Base-by-base conservation (phyloP, 2,888 invertebrate genomes). In the Callosobruchus maculatus region DNA sequence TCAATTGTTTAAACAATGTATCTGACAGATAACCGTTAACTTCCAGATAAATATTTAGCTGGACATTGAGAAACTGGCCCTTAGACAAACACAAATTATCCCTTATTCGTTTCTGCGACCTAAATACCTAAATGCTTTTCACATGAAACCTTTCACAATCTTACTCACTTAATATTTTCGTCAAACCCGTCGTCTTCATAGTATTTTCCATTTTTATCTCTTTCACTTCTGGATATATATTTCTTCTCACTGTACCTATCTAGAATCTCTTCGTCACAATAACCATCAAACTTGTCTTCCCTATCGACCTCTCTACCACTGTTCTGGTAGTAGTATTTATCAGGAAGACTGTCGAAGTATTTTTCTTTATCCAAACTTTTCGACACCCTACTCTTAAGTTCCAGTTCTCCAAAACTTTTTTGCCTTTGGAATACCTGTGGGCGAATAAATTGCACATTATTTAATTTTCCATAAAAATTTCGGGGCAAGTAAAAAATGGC, bases 161-260 rank as follows among this genome's bases (percentile, higher is more conserved):
- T 2, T 49, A 13, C 49, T 20, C 67, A 70, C 22, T 67, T 31
- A 21, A 72, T 67, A 21, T 22, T 71, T 77, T 86, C 85, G 72
- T 84, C 84, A 72, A 85, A 85, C 21, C 85, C 85, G 74, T 85
- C 85, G 72, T 85, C 84, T n/a, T 84, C 85, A 70, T 82, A 83
- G 73, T 84, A 84, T 75, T 81, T 82, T 20, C 76, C 71, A 7
- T 81, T 77, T 71, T 82, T 83, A 3, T 80, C 79, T 71, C 78
- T 82, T 18, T 81, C 81, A 0, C 21, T 75, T 21, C 77, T 77
- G 26, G 75, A 77, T 4, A 20, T 49, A 68, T 73, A 67, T 22
- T 78, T 80, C n/a, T 75, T 75, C 31, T 78, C 82, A 22, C 67
- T 75, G 69, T 77, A 80, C 75, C 75, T 81, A 21, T 81, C 80